Evolutionary conservation across 2,888 invertebrate genomes (phyloP), one percentile per base, ranked within the genome.

Genomic region (Scaptomyza polygonia): DNA sequence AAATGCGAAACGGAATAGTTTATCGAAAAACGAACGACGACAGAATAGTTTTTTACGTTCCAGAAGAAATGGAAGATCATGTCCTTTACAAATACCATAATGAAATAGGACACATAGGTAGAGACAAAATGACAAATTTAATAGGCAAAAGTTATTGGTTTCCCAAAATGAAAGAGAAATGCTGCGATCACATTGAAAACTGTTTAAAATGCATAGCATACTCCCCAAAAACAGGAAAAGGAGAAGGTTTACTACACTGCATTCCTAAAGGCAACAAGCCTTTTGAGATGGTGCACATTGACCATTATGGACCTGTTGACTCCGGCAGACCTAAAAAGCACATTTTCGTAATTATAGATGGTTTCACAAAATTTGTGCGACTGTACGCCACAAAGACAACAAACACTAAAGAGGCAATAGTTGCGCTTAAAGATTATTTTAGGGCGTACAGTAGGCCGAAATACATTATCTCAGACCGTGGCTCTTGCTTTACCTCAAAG

Each of bases 161-260:
- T 34, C 39, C 39, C 39, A 39, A 14, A 39, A 14, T 39, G 0
- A 16, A 39, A 39, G 39, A 39, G 8, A 39, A 16, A 39, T 39
- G 39, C 16, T 14, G 39, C 14, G 0, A 5, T 2, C 39, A 39
- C 14, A 39, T 39, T 1, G 39, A 39, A 8, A 39, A 39, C 8
- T 39, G 39, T 16, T 39, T 39, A 14, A 39, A 39, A 39, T 39
- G 39, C 39, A 39, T 39, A 39, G 39, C 39, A 3, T 39, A 7
- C 14, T 39, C 39, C 7, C 8, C 39, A 39, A 39, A 39, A 3
- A 16, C 39, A 8, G n/a, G 39, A 14, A 39, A 39, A 39, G 39
- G 39, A 14, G 39, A 39, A 36, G 39, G 39, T 9, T 3, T 39
- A 8, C 16, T 39, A 39, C 5, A 39, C 3, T 39, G 39, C 39